Evolutionary conservation across 2,797 vertebrate species (phyloP).

Genomic region (Dermochelys coriacea): DNA sequence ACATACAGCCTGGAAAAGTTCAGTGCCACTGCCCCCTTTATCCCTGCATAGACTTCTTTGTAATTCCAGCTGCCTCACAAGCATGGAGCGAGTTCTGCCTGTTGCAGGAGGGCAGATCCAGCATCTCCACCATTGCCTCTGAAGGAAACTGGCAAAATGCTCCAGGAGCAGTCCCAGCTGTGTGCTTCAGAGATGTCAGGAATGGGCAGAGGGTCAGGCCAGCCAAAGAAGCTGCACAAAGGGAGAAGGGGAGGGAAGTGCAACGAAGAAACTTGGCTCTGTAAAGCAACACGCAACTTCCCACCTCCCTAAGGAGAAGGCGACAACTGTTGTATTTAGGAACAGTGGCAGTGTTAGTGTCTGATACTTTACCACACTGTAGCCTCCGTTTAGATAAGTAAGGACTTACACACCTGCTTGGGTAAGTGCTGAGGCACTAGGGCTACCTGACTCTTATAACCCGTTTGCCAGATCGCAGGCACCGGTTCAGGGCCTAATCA

Average conservation of each 20-base stretch:
- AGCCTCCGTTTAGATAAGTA: not conserved
- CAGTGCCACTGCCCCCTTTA: not conserved
- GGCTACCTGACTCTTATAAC: no score
- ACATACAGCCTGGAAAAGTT: not conserved
- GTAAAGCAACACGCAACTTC: fast-evolving
- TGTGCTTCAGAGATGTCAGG: not conserved
- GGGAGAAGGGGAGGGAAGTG: fast-evolving
- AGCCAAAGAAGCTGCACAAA: not conserved
- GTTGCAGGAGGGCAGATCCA: not conserved
- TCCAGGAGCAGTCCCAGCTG: fast-evolving
- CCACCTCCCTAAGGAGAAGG: fast-evolving
- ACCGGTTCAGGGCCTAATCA: no score
- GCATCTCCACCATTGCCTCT: fast-evolving
- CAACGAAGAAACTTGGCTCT: fast-evolving
- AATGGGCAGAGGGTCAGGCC: no score
- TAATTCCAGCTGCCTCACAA: not conserved
- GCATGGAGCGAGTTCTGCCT: fast-evolving
- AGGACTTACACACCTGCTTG: no score
- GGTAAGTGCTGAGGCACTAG: no score
- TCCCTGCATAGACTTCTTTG: no score
- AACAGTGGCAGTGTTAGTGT: no score
- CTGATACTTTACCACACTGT: no score
- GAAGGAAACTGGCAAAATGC: not conserved
- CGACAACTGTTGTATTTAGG: not conserved
- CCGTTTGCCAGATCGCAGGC: no score